Percentiles rank a stretch among this genome's conserved stretches.
These are phyloP conservation scores for Agelaius tricolor DNA, from an alignment of 2,113 vertebrate genomes.

Conservation along the genomic window DNA sequence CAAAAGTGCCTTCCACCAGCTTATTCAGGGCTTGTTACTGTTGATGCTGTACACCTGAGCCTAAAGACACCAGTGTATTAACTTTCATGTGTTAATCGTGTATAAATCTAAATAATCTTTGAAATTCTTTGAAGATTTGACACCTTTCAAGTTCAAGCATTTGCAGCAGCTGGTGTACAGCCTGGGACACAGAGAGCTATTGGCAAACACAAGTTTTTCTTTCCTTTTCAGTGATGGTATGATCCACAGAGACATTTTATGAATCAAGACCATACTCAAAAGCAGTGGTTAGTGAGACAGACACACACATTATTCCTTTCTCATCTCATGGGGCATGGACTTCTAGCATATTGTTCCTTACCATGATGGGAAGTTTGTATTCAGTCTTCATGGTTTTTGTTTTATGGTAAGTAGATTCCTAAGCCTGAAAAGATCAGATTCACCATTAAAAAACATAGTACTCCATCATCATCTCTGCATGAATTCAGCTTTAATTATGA, in stretches of 20 bases:
- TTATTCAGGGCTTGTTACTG: neutral
- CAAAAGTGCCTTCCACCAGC: neutral
- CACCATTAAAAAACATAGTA: neutral
- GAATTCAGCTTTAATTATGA: neutral
- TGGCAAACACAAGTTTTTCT: neutral
- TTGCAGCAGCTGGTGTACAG: neutral
- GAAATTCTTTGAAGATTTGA: neutral
- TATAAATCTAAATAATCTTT: neutral
- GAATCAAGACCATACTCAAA: neutral
- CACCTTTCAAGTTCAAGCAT: neutral
- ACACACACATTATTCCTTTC: neutral
- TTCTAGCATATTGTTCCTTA: neutral
- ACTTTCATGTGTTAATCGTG: neutral
- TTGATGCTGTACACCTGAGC: neutral
- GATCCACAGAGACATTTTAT: neutral
- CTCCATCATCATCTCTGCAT: neutral
- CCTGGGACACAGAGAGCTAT: neutral
- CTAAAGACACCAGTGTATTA: neutral
- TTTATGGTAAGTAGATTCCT: neutral
- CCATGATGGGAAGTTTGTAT: neutral
- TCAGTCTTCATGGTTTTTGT: neutral
- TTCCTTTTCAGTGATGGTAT: neutral
- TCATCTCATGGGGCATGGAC: neutral
- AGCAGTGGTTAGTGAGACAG: neutral
- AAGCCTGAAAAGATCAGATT: neutral